Percentiles rank a stretch among this genome's conserved stretches.
Conservation (phyloP, 1,140 invertebrate genomes). For the Zaprionus africanus region DNA sequence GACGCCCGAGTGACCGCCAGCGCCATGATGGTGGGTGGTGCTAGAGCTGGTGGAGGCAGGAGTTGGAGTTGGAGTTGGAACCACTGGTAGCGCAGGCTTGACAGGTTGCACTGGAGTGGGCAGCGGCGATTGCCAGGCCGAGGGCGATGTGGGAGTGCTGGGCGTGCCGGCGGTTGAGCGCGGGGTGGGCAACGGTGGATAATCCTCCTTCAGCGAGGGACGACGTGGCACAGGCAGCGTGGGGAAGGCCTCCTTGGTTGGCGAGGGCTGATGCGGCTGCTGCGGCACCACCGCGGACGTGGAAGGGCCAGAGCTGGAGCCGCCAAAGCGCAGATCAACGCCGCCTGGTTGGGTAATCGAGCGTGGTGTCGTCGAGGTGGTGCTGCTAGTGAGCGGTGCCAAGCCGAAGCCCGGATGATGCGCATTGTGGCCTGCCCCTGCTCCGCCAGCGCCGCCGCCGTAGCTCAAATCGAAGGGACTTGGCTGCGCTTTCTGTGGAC, state of each 20-base stretch:
- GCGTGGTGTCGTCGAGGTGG: constrained; percentile 33
- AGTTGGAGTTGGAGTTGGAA: not conserved
- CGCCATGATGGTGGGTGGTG: not conserved
- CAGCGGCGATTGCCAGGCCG: constrained; percentile 64
- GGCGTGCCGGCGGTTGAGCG: constrained; percentile 41
- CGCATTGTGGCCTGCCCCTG: constrained; percentile 8
- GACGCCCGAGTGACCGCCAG: constrained; percentile 39
- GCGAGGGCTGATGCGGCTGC: constrained; percentile 36
- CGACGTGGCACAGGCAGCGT: constrained; percentile 63
- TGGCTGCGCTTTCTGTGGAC: constrained; percentile 69
- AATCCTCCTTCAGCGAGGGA: constrained; percentile 73
- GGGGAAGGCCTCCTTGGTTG: constrained; percentile 70
- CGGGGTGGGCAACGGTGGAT: constrained; percentile 58
- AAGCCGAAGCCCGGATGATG: constrained; percentile 58
- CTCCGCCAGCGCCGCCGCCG: constrained; percentile 52
- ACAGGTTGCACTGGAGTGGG: constrained; percentile 59
- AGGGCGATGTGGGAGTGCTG: constrained; percentile 51
- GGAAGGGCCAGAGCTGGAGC: not conserved
- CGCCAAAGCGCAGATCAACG: constrained; percentile 61
- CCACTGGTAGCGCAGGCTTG: constrained; percentile 29
- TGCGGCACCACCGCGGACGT: constrained; percentile 59
- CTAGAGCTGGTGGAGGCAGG: not conserved
- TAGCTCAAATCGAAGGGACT: constrained; percentile 79
- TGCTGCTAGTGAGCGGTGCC: constrained; percentile 41
- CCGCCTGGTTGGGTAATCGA: constrained; percentile 41